phyloP scores from a whole-genome alignment of 2,797 vertebrate genomes.

The Cichlasoma orientale region DNA sequence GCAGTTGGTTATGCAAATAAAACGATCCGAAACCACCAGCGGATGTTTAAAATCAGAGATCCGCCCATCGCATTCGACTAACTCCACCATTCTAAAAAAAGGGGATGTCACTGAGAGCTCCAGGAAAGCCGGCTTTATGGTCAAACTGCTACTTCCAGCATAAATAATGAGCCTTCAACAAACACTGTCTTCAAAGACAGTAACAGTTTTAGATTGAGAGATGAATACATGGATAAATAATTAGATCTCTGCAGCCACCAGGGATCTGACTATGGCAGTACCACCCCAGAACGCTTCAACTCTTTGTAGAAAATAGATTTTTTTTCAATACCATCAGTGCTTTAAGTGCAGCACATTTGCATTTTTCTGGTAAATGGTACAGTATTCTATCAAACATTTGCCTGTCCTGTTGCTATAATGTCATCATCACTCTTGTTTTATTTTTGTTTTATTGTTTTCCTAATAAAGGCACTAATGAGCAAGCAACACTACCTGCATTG shows the following conservation, averaged over 20 bases:
- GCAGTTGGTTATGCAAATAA: neutral
- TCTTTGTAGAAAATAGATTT: neutral
- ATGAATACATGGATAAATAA: neutral
- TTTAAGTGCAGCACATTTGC: conserved; percentile 3
- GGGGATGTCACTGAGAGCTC: neutral
- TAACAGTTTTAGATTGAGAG: neutral
- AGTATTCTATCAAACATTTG: neutral
- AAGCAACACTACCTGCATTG: neutral
- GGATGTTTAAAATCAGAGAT: neutral
- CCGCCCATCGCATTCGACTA: neutral
- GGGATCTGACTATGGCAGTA: neutral
- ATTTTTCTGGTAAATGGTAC: conserved; percentile 9
- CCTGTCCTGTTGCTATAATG: conserved; percentile 8
- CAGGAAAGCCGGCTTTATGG: neutral
- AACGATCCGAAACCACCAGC: neutral
- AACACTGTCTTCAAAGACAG: neutral
- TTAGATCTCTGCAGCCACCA: neutral
- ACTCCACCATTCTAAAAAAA: neutral
- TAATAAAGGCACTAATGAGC: conserved; percentile 46
- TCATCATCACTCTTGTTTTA: conserved; percentile 22
- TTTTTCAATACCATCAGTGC: neutral
- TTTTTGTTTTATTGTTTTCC: neutral
- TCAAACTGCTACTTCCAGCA: neutral
- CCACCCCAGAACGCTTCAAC: neutral
- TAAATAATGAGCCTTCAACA: neutral